These are phyloP conservation scores for Stichodactyla helianthus DNA, from an alignment of 64 coral and sea anemone species.

Conservation along the genomic window DNA sequence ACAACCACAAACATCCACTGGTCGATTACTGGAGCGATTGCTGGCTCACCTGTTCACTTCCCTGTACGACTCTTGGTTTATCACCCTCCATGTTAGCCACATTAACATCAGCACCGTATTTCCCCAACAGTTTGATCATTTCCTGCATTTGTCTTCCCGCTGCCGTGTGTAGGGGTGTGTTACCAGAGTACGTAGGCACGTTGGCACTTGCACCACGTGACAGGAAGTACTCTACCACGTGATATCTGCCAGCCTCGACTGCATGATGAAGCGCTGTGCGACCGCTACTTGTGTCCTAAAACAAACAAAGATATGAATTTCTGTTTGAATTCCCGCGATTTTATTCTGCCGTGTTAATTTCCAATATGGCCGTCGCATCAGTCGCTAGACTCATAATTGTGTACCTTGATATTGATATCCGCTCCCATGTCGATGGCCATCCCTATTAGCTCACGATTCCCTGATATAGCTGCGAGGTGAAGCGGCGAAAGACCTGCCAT, in stretches of 20 bases:
- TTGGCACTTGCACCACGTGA: constrained; percentile 66
- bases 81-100: constrained; percentile 85
- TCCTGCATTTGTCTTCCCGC: constrained; percentile 79
- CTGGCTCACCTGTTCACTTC: constrained; percentile 59
- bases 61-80: constrained; percentile 59
- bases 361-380: not conserved
- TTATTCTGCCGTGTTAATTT: not conserved
- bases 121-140: constrained; percentile 69
- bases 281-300: constrained; percentile 86
- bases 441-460: constrained; percentile 50
- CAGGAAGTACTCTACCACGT: constrained; percentile 70
- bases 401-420: constrained; percentile 68
- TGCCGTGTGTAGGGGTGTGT: constrained; percentile 90
- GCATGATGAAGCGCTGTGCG: constrained; percentile 88
- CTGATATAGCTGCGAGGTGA: constrained; percentile 57
- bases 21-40: not conserved
- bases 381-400: not conserved
- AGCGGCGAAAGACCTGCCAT: constrained; percentile 60
- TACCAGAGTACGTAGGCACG: constrained; percentile 78
- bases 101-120: constrained; percentile 77
- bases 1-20: not conserved
- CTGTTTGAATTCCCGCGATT: not conserved
- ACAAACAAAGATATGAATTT: not conserved
- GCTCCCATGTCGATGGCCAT: constrained; percentile 63
- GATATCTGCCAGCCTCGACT: constrained; percentile 73